These are phyloP conservation scores for Parelbella ahira DNA, from an alignment of 2,888 invertebrate genomes.

Conservation along the genomic window DNA sequence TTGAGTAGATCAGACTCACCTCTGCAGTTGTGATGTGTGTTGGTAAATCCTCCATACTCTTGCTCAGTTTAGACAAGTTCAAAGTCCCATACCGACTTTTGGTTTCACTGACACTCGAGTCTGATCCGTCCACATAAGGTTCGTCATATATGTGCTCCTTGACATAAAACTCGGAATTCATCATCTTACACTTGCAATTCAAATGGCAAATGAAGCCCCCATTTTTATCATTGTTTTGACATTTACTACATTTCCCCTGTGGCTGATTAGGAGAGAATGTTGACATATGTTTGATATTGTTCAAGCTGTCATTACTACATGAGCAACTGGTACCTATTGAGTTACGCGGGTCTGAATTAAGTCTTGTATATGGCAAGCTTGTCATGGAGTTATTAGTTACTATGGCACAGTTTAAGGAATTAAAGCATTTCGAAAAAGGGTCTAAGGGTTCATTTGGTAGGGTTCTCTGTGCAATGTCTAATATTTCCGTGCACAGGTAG, in stretches of 20 bases:
- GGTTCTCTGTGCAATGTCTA: slow-evolving; percentile 61
- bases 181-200: slow-evolving; percentile 51
- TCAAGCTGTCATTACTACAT: slow-evolving; percentile 45
- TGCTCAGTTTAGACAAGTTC: slow-evolving; percentile 47
- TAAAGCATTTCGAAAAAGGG: slow-evolving; percentile 61
- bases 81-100: slow-evolving; percentile 51
- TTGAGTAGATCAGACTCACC: no score
- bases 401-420: slow-evolving; percentile 65
- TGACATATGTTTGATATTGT: slow-evolving; percentile 29
- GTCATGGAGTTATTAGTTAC: slow-evolving; percentile 52
- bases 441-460: slow-evolving; percentile 48
- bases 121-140: slow-evolving; percentile 56
- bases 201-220: slow-evolving; percentile 65
- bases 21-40: slow-evolving; percentile 30
- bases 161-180: slow-evolving; percentile 55
- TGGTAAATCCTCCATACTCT: slow-evolving; percentile 57
- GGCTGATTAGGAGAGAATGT: slow-evolving; percentile 35
- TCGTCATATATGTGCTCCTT: slow-evolving; percentile 83
- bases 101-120: slow-evolving; percentile 29
- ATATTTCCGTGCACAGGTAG: slow-evolving; percentile 72
- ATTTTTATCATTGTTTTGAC: slow-evolving; percentile 45
- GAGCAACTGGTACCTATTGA: slow-evolving; percentile 41
- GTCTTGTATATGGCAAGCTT: slow-evolving; percentile 62
- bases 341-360: slow-evolving; percentile 42
- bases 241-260: slow-evolving; percentile 49